phyloP scores from a whole-genome alignment of 2,888 invertebrate species.

The Aquatica leii region DNA sequence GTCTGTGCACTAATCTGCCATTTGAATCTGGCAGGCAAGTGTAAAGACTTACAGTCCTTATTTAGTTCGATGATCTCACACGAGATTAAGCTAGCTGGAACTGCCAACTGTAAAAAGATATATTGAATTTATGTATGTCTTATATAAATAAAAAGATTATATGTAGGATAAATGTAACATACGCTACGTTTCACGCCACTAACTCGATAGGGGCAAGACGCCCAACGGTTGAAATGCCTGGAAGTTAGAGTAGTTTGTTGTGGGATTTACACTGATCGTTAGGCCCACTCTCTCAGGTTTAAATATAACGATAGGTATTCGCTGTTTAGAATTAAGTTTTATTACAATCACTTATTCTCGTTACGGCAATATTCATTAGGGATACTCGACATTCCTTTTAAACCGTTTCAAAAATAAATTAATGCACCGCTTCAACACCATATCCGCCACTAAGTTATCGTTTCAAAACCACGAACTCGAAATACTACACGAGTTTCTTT shows the following conservation, averaged over 20 bases:
- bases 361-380: slow-evolving; percentile 33
- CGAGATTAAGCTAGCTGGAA: slow-evolving; percentile 61
- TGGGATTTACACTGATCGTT: slow-evolving; percentile 54
- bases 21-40: slow-evolving; percentile 24
- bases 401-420: slow-evolving; percentile 14
- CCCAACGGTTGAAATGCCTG: slow-evolving; percentile 33
- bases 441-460: background rate
- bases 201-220: slow-evolving; percentile 39
- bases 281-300: slow-evolving; percentile 61
- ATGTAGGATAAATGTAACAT: slow-evolving; percentile 57
- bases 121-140: slow-evolving; percentile 58
- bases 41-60: slow-evolving; percentile 53
- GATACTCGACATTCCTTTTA: slow-evolving; percentile 28
- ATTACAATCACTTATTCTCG: slow-evolving; percentile 34
- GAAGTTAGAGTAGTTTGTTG: slow-evolving; percentile 44
- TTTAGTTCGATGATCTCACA: slow-evolving; percentile 56
- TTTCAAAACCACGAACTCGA: no score
- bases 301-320: slow-evolving; percentile 41
- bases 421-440: background rate
- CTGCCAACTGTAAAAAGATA: slow-evolving; percentile 63
- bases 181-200: slow-evolving; percentile 53
- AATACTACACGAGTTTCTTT: background rate
- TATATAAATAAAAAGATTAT: slow-evolving; percentile 53
- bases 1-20: slow-evolving; percentile 39
- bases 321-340: slow-evolving; percentile 31